These are phyloP conservation scores for Parnassius glacialis DNA, from an alignment of 2,888 invertebrate genomes.

Conservation along the genomic window DNA sequence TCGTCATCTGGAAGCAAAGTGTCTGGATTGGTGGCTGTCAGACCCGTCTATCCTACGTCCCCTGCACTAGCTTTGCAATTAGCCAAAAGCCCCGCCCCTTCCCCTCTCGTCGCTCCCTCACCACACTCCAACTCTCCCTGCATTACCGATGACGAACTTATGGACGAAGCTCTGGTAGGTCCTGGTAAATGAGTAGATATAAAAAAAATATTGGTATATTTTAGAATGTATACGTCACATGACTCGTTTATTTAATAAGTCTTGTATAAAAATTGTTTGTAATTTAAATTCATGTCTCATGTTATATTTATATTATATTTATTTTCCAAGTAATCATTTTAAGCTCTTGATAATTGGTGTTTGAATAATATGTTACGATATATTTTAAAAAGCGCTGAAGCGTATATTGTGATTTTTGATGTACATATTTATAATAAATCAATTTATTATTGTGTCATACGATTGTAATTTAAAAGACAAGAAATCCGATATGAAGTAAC, in stretches of 20 bases:
- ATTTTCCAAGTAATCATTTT: constrained; percentile 13
- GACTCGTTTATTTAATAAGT: background rate
- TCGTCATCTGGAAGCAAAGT: constrained; percentile 80
- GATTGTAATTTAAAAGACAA: constrained; percentile 35
- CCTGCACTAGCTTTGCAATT: constrained; percentile 88
- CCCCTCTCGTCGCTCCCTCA: constrained; percentile 85
- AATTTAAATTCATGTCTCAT: constrained; percentile 1
- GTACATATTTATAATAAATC: constrained; percentile 27
- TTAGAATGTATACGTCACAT: background rate
- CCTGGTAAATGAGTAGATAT: constrained; percentile 83
- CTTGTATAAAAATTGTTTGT: constrained; percentile 13
- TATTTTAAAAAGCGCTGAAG: constrained; percentile 22
- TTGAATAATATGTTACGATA: constrained; percentile 8
- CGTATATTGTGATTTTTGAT: constrained; percentile 34
- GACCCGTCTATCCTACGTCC: constrained; percentile 81
- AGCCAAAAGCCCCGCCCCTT: constrained; percentile 88
- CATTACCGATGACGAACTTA: constrained; percentile 93
- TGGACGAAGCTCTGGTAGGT: constrained; percentile 92
- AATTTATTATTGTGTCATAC: constrained; percentile 39
- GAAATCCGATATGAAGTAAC: constrained; percentile 30
- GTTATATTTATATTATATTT: constrained; percentile 21
- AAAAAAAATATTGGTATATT: background rate
- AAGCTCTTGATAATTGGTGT: constrained; percentile 5
- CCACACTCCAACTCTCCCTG: constrained; percentile 88
- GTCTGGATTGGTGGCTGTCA: constrained; percentile 76